Evolutionary conservation across 2,797 vertebrate species (phyloP).

Genomic region (Bradypodion ventrale): DNA sequence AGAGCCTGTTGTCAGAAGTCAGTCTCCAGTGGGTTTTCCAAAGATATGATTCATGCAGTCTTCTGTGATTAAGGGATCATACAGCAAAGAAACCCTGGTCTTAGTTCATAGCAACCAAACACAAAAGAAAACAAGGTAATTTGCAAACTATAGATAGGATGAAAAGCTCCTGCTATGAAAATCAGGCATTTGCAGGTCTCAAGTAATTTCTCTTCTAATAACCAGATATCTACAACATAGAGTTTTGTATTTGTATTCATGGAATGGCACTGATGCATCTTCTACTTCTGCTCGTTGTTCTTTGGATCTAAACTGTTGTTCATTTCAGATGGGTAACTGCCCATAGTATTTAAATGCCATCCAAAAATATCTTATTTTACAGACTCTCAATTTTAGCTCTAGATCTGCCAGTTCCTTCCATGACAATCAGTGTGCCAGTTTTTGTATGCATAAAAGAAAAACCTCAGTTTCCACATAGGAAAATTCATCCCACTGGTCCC

Average conservation of each 20-base stretch:
- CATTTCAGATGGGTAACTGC: not conserved
- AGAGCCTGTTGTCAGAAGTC: too few relatives aligned
- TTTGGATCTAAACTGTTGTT: not conserved
- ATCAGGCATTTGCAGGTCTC: too few relatives aligned
- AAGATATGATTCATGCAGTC: too few relatives aligned
- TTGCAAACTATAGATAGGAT: too few relatives aligned
- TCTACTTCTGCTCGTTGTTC: not conserved
- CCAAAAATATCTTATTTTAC: not conserved
- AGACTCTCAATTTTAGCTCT: not conserved
- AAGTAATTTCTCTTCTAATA: too few relatives aligned
- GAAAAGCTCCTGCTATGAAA: too few relatives aligned
- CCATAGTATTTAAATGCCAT: not conserved
- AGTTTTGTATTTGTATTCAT: not conserved
- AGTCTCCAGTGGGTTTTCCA: too few relatives aligned
- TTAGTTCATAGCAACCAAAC: too few relatives aligned
- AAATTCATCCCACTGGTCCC: not conserved
- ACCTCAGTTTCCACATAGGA: not conserved
- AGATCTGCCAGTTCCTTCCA: not conserved
- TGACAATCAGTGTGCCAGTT: not conserved
- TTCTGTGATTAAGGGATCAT: too few relatives aligned
- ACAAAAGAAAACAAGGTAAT: too few relatives aligned
- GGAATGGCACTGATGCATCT: not conserved
- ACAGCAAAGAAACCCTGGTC: too few relatives aligned
- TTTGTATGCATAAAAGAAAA: not conserved
- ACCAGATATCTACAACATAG: too few relatives aligned